phyloP scores from a whole-genome alignment of 2,113 vertebrate genomes.

The Alectura lathami region DNA sequence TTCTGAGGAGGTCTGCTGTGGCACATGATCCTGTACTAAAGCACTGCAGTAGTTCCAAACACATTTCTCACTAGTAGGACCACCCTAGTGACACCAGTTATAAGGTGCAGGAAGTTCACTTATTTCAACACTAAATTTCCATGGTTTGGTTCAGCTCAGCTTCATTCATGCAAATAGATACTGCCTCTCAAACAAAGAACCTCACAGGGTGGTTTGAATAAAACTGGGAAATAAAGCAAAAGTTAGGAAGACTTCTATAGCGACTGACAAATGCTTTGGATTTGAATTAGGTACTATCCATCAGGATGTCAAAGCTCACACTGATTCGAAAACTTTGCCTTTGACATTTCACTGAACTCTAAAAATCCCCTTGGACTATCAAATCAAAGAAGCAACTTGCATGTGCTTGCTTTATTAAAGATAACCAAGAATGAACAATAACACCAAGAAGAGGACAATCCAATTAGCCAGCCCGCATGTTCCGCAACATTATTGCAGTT shows the following conservation, averaged over 20 bases:
- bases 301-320: not conserved
- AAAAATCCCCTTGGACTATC: not conserved
- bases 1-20: not conserved
- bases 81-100: not conserved
- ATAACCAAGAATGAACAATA: not conserved
- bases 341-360: not conserved
- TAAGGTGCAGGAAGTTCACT: not conserved
- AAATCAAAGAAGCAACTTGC: not conserved
- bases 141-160: not conserved
- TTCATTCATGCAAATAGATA: not conserved
- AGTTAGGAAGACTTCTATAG: not conserved
- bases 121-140: not conserved
- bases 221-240: not conserved
- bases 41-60: not conserved
- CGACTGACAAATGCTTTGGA: not conserved
- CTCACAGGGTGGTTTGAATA: not conserved
- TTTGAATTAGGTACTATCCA: not conserved
- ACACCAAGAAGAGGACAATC: constrained; percentile 19
- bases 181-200: not conserved
- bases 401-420: not conserved
- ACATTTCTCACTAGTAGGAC: not conserved
- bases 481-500: constrained; percentile 50
- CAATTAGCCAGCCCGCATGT: constrained; percentile 49
- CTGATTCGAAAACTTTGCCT: not conserved
- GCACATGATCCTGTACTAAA: not conserved